Conservation (phyloP, 2,888 invertebrate species). For the Ichneumoninae sp. region DNA sequence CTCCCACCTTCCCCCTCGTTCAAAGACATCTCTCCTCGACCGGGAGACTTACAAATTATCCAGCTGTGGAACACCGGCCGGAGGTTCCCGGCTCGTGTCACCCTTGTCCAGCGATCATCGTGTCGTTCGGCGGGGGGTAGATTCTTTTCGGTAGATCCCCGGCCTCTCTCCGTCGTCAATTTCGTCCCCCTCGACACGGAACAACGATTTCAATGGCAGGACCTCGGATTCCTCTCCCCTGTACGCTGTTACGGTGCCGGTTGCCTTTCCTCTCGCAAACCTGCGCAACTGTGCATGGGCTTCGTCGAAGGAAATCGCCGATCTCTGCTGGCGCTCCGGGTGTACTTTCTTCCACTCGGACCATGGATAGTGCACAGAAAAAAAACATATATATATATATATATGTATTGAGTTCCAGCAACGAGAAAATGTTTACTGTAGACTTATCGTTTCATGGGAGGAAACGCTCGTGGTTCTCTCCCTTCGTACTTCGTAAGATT, state of each 20-base stretch:
- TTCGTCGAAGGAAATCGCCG: not conserved
- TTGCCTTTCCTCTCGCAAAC: not conserved
- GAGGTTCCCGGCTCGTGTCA: constrained; percentile 41
- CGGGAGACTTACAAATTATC: constrained; percentile 48
- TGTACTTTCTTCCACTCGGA: not conserved
- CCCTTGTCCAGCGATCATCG: constrained; percentile 42
- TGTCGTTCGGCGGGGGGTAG: constrained; percentile 52
- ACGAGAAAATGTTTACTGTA: constrained; percentile 9
- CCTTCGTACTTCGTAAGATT: constrained; percentile 14
- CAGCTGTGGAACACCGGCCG: constrained; percentile 40
- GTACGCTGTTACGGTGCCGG: not conserved
- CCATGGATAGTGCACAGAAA: constrained; percentile 16
- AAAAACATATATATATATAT: not conserved
- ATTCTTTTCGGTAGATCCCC: constrained; percentile 38
- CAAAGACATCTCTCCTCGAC: constrained; percentile 18
- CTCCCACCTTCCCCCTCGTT: not conserved
- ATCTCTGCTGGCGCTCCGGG: not conserved
- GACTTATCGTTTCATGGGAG: constrained; percentile 2
- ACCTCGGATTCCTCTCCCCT: constrained; percentile 15
- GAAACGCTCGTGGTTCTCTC: not conserved
- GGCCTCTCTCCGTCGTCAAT: constrained; percentile 41
- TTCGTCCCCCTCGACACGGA: constrained; percentile 38
- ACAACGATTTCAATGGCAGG: constrained; percentile 45
- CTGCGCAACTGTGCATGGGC: not conserved
- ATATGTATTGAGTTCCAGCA: not conserved